phyloP scores from a whole-genome alignment of 2,113 vertebrate species.

The Brachirus orientalis region DNA sequence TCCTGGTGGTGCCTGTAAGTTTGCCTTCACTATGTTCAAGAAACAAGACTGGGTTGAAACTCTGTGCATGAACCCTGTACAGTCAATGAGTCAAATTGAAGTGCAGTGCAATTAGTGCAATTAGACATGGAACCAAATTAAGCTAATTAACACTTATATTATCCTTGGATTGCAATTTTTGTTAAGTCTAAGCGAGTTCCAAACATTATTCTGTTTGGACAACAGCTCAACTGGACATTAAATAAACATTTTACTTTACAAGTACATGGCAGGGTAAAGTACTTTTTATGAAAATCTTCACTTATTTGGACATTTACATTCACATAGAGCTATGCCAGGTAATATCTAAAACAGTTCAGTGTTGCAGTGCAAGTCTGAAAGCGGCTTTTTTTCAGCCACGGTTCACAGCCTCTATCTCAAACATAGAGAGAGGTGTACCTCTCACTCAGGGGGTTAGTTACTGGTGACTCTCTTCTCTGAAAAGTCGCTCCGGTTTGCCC shows the following conservation, averaged over 20 bases:
- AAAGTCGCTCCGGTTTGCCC: background rate
- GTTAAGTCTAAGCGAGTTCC: too few species aligned
- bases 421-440: background rate
- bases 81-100: too few species aligned
- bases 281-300: background rate
- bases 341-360: background rate
- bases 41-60: background rate
- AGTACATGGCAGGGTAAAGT: background rate
- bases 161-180: too few species aligned
- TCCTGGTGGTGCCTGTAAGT: constrained; percentile 28
- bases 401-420: background rate
- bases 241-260: background rate
- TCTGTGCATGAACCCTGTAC: too few species aligned
- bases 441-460: background rate
- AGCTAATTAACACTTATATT: too few species aligned
- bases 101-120: too few species aligned
- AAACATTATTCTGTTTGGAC: too few species aligned
- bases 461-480: background rate
- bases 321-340: background rate
- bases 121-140: too few species aligned
- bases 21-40: background rate
- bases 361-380: background rate
- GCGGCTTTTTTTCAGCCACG: background rate
- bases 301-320: background rate
- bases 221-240: constrained; percentile 2